Base-by-base conservation (phyloP, 2,113 vertebrate genomes). In the Seriola dumerili region DNA sequence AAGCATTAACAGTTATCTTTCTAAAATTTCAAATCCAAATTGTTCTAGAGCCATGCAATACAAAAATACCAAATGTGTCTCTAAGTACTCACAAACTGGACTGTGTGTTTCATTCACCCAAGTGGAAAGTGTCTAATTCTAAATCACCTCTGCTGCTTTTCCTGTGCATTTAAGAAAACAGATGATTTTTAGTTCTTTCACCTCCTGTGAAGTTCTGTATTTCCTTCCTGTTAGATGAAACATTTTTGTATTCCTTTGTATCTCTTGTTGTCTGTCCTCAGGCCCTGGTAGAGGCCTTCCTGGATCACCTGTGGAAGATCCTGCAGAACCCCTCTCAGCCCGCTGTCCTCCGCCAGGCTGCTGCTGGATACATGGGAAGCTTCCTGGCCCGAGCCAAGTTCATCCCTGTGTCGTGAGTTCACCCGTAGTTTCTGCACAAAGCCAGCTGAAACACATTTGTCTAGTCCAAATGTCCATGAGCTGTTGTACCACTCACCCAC, bases 241-340 rank as follows among this genome's bases (percentile, higher is more conserved):
- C 29, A 12, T 14, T 2, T 34, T 13, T 70, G 7, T 2, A 40
- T 3, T 46, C 5, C 19, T 52, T 14, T 16, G 10, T 23, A 11
- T 70, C 61, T 44, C 11, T 12, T 78, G 36, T 55, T 73, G 3
- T 69, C 58, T 52, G 0, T 46, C 82, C 68, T 12, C 83, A 99
- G 98, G 96, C 95, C 1, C 93, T 99, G 21, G 96, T 97, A 8
- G 98, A 99, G 88, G 97, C 97, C 36, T 99, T 99, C 92, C 91
- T 99, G 92, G 97, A 99, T 70, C 97, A 99, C 92, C 95, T 99
- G 73, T 99, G 98, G 98, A 99, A 96, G 90, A 95, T 96, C 72
- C 72, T 99, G 9, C 97, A 97, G 81, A 96, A 92, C 89, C 97
- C 96, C 1, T 96, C 97, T 85, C 96, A 96, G 81, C 96, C 98